Conservation (phyloP, 2,888 invertebrate genomes). For the Tinea pellionella region DNA sequence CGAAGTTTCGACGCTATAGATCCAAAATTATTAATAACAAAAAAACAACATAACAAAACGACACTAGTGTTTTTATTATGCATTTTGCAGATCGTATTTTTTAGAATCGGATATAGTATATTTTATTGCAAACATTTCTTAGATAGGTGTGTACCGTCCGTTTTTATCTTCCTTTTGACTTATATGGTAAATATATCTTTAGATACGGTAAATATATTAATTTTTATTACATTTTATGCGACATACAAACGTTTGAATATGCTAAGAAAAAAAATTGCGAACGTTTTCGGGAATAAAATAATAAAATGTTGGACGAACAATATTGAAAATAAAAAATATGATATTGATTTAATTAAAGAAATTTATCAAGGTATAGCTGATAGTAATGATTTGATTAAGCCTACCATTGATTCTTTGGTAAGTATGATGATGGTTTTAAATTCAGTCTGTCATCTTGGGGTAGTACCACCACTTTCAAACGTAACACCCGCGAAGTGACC, state of each 20-base stretch:
- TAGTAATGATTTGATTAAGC: neutral
- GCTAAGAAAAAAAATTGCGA: neutral
- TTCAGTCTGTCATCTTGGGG: too few species aligned
- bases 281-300: neutral
- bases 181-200: neutral
- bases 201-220: neutral
- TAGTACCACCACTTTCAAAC: too few species aligned
- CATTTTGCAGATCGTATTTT: neutral
- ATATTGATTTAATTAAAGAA: neutral
- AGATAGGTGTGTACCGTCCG: neutral
- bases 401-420: neutral
- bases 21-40: neutral
- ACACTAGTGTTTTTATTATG: neutral
- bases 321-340: neutral
- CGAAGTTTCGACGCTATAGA: neutral
- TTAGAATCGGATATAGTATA: neutral
- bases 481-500: too few species aligned
- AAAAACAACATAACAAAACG: neutral
- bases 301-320: neutral
- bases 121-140: neutral
- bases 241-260: neutral
- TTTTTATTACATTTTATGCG: neutral
- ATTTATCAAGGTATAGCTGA: conserved; percentile 7
- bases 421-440: too few species aligned
- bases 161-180: neutral